Conservation (phyloP, 2,888 invertebrate genomes). For the Eupithecia subumbrata region DNA sequence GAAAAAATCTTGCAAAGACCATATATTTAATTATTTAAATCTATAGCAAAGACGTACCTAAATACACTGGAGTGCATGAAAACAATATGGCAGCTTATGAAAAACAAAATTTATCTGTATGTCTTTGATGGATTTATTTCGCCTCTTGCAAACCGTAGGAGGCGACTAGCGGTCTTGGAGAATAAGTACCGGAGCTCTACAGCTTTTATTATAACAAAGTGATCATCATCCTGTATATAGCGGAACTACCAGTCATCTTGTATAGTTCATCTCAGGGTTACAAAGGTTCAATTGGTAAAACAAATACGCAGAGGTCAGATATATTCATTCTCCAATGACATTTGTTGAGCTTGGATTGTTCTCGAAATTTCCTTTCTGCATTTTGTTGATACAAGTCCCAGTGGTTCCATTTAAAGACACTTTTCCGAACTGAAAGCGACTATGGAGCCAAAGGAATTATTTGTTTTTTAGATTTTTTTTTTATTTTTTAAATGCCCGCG, state of each 20-base stretch:
- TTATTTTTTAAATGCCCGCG: too few relatives aligned
- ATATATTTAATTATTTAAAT: too few relatives aligned
- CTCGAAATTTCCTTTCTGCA: background rate
- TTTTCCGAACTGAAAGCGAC: background rate
- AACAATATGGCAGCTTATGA: too few relatives aligned
- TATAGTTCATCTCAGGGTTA: background rate
- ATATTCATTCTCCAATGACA: background rate
- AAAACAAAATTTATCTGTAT: too few relatives aligned
- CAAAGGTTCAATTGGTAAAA: background rate
- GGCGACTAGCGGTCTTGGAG: too few relatives aligned
- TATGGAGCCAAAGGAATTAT: too few relatives aligned
- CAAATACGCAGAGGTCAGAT: background rate
- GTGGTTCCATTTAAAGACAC: background rate
- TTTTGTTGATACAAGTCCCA: background rate
- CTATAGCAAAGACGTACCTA: too few relatives aligned
- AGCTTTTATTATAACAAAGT: background rate
- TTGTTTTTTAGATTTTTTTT: too few relatives aligned
- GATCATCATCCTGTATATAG: background rate
- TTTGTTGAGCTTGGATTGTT: background rate
- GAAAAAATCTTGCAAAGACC: too few relatives aligned
- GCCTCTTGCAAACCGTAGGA: too few relatives aligned
- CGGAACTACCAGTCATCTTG: background rate
- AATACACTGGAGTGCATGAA: too few relatives aligned
- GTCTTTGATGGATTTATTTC: too few relatives aligned
- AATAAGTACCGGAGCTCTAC: background rate